Base-by-base conservation (phyloP, 2,888 invertebrate genomes). In the Cataglyphis livida region DNA sequence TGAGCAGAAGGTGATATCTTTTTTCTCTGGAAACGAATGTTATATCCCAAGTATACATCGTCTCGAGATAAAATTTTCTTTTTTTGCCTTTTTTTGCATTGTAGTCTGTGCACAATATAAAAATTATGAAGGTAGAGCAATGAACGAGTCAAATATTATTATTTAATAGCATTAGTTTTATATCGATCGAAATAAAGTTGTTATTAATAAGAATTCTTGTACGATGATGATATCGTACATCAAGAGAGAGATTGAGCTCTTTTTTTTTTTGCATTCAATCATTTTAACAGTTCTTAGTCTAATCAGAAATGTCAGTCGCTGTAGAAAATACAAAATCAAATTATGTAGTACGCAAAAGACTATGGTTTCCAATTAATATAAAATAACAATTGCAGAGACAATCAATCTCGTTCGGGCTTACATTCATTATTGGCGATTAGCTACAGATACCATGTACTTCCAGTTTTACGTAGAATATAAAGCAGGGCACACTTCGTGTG, bases 391-490 rank as follows among this genome's bases (percentile, higher is more conserved):
- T 65, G 81, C 84, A 84, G 74, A 54, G 44, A 71, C 62, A 88
- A 88, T 87, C 85, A 65, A 87, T 87, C 62, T 79, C 71, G 64
- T 84, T 87, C 18, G 87, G 85, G 87, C 76, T 90, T 84, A 81
- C 82, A 88, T 91, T 90, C 90, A 92, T 88, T 87, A 90, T 91
- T 89, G 89, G 91, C 89, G 91, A 91, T 87, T 85, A 84, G 87
- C 81, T 44, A 41, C 48, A n/a, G 18, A 74, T 85, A 88, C 83
- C 81, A 70, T 74, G 38, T 48, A 81, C n/a, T 85, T 76, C 25
- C 65, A 38, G 21, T 51, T 81, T 35, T 48, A 35, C 12, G 28
- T 38, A 61, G 48, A 74, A 9, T 51, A 51, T 75, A 38, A 41
- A 62, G 51, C 35, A 25, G 18, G 18, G 12, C 51, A 76, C 38